Evolutionary conservation across 2,797 vertebrate species (phyloP).

Genomic region (Fundulus diaphanus): DNA sequence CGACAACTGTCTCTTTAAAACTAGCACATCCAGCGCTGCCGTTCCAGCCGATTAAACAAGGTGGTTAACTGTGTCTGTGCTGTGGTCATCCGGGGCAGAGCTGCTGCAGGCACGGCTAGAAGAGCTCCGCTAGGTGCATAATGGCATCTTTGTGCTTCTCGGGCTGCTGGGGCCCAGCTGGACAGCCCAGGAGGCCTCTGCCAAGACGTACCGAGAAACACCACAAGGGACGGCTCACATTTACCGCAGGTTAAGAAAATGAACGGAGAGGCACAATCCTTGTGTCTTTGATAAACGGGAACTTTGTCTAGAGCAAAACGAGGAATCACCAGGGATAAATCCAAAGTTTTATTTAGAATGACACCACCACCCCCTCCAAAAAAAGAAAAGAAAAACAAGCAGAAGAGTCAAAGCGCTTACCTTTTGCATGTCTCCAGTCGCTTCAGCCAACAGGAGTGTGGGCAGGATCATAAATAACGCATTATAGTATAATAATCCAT

Average conservation of each 20-base stretch:
- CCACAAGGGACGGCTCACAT: conserved; percentile 37
- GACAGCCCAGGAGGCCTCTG: conserved; percentile 57
- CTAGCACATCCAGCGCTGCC: neutral
- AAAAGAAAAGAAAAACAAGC: conserved; percentile 18
- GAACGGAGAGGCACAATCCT: neutral
- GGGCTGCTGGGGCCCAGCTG: conserved; percentile 70
- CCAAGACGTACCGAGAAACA: conserved; percentile 57
- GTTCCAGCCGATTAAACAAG: conserved; percentile 8
- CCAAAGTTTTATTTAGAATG: conserved; percentile 25
- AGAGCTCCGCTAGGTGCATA: conserved; percentile 72
- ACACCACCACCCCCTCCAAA: too few relatives aligned
- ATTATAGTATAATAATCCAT: conserved; percentile 95
- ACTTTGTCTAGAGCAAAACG: neutral
- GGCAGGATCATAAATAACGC: conserved; percentile 96
- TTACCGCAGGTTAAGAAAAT: conserved; percentile 18
- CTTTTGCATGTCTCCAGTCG: conserved; percentile 92
- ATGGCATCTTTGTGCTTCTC: conserved; percentile 79
- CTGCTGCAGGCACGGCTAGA: conserved; percentile 48
- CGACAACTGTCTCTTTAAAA: neutral
- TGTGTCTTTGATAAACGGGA: too few relatives aligned
- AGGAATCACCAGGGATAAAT: neutral
- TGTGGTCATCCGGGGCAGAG: conserved; percentile 31
- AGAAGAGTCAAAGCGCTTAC: conserved; percentile 70
- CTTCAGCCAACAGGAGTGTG: conserved; percentile 86
- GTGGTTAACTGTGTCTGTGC: conserved; percentile 22